A percentile compares a stretch with the other conserved stretches of the same genome.
These are phyloP conservation scores for Tanytarsus gracilentus DNA, from an alignment of 2,888 invertebrate genomes.

Conservation along the genomic window DNA sequence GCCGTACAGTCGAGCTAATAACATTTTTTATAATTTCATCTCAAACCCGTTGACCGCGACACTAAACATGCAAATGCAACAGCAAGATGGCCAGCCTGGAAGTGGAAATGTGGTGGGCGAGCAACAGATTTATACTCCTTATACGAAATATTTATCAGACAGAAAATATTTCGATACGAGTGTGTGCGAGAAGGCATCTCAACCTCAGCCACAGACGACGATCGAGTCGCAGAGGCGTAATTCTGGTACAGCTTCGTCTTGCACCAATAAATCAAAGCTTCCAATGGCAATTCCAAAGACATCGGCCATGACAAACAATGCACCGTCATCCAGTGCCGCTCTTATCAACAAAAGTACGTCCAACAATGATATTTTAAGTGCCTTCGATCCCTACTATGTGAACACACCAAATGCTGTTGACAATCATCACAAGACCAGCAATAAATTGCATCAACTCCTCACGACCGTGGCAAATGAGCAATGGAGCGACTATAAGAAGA, in stretches of 20 bases:
- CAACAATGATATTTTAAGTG: constrained; percentile 18
- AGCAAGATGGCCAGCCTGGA: constrained; percentile 2
- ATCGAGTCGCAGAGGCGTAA: constrained; percentile 11
- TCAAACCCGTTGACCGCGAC: constrained; percentile 24
- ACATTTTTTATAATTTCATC: constrained; percentile 23
- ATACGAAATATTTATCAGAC: constrained; percentile 28
- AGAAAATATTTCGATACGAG: constrained; percentile 27
- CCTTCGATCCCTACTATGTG: constrained; percentile 18
- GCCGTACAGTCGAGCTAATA: constrained; percentile 11
- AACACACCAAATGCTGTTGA: not conserved
- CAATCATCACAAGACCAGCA: constrained; percentile 9
- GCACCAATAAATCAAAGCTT: constrained; percentile 12
- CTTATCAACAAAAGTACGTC: not conserved
- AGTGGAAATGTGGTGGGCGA: not conserved
- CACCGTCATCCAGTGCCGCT: not conserved
- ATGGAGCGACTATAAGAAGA: constrained; percentile 19
- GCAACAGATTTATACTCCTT: constrained; percentile 22
- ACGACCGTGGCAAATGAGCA: constrained; percentile 20
- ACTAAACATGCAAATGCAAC: constrained; percentile 13
- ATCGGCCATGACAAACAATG: not conserved
- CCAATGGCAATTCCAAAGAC: constrained; percentile 8
- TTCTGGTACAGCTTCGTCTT: constrained; percentile 12
- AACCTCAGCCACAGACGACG: constrained; percentile 5
- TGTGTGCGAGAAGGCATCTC: constrained; percentile 1
- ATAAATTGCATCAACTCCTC: constrained; percentile 23